Conservation (phyloP, 2,797 vertebrate species). For the Hoplostethus atlanticus region DNA sequence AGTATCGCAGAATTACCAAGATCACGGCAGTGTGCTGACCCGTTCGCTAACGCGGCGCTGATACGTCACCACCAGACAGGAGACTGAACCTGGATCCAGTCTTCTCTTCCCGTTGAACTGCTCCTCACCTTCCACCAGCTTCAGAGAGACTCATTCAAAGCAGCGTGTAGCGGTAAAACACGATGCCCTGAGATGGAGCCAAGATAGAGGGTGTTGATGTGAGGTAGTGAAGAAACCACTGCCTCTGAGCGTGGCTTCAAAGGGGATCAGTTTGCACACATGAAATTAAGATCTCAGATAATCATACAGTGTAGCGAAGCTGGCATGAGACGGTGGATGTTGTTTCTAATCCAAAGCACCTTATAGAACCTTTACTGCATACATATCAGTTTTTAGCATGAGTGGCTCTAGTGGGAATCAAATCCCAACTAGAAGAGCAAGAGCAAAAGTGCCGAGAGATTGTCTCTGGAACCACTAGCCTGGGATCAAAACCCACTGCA, state of each 20-base stretch:
- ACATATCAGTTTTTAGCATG: background rate
- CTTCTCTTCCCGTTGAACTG: conserved; percentile 42
- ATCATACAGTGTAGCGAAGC: conserved; percentile 71
- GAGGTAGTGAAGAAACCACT: conserved; percentile 65
- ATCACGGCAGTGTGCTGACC: conserved; percentile 21
- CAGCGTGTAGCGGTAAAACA: conserved; percentile 71
- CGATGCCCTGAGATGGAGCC: conserved; percentile 74
- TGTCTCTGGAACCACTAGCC: conserved; percentile 8
- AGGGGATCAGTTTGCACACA: conserved; percentile 79
- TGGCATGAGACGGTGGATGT: conserved; percentile 55
- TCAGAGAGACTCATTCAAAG: conserved; percentile 67
- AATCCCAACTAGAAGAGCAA: background rate
- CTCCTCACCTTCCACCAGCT: conserved; percentile 64
- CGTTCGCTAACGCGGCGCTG: conserved; percentile 2
- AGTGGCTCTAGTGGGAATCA: background rate
- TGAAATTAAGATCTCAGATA: conserved; percentile 84
- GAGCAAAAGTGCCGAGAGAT: conserved; percentile 11
- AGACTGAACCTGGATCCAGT: conserved; percentile 47
- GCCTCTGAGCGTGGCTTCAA: conserved; percentile 76
- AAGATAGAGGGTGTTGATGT: conserved; percentile 81
- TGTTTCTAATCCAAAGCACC: conserved; percentile 25
- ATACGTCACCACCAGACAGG: conserved; percentile 39
- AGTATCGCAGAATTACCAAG: conserved; percentile 7
- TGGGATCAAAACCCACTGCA: background rate
- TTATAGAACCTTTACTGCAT: conserved; percentile 8